Conservation (phyloP, 2,113 vertebrate genomes). For the Melanotaenia duboulayi region DNA sequence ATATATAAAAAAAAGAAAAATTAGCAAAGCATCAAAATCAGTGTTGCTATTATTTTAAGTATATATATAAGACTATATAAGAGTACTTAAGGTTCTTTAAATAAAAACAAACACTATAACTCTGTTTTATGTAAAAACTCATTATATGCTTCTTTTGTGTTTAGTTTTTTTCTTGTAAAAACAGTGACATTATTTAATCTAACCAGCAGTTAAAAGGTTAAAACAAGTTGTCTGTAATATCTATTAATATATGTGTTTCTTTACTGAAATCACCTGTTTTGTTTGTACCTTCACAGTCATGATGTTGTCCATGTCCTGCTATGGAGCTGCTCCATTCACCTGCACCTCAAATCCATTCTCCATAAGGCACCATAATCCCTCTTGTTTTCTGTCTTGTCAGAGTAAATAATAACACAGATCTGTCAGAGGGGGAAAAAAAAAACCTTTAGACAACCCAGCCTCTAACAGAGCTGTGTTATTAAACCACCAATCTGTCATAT, state of each 20-base stretch:
- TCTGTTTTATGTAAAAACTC: no score
- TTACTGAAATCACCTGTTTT: constrained; percentile 77
- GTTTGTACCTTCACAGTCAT: constrained; percentile 83
- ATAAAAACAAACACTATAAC: no score
- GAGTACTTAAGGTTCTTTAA: no score
- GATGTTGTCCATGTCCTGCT: constrained; percentile 66
- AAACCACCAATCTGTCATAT: constrained; percentile 41
- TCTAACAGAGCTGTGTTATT: constrained; percentile 57
- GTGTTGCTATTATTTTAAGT: no score
- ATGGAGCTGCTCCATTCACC: constrained; percentile 70
- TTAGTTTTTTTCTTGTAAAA: no score
- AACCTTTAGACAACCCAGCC: not conserved
- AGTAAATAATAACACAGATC: constrained; percentile 55
- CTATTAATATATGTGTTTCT: constrained; percentile 19
- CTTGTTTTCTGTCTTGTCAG: constrained; percentile 1
- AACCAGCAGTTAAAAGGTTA: no score
- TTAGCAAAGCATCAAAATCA: no score
- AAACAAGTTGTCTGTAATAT: not conserved
- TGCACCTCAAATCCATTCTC: constrained; percentile 70
- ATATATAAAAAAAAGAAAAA: no score
- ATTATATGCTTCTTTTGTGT: no score
- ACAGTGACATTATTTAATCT: no score
- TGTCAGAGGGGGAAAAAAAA: constrained; percentile 21
- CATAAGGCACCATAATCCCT: constrained; percentile 69
- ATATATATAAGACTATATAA: no score